Percentiles rank a stretch among this genome's conserved stretches.
phyloP scores from a whole-genome alignment of 2,797 vertebrate species.

The Chanos chanos region DNA sequence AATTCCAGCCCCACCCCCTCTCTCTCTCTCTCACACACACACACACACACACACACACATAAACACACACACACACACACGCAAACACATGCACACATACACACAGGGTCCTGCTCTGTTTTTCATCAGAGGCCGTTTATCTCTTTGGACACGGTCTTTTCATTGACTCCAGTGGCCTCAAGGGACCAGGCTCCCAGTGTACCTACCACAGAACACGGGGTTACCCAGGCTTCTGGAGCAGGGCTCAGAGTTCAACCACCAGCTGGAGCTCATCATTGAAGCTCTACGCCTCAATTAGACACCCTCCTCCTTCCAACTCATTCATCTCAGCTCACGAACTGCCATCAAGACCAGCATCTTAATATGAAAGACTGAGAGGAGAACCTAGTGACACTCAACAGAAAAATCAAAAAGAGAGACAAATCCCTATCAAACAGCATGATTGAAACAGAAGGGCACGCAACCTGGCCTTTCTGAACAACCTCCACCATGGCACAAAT shows the following conservation, averaged over 20 bases:
- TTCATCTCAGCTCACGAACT: conserved; percentile 33
- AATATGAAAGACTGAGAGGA: conserved; percentile 34
- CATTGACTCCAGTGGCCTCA: conserved; percentile 32
- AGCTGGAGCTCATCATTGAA: conserved; percentile 37
- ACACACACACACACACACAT: background rate
- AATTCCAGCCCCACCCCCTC: too few relatives aligned
- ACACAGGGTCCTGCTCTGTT: conserved; percentile 34
- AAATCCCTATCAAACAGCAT: conserved; percentile 4
- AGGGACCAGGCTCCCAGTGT: conserved; percentile 31
- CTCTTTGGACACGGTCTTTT: conserved; percentile 48
- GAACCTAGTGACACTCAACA: conserved; percentile 16
- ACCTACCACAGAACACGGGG: conserved; percentile 36
- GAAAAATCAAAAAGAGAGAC: background rate
- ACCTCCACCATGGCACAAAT: conserved; percentile 55
- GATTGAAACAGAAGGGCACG: conserved; percentile 29
- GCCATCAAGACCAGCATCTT: conserved; percentile 9
- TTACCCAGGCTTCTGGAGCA: conserved; percentile 37
- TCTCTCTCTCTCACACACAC: conserved; percentile 26
- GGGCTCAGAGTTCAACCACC: conserved; percentile 56
- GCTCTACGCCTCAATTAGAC: conserved; percentile 9
- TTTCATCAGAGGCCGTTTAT: conserved; percentile 51
- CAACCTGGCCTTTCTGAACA: conserved; percentile 29
- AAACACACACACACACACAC: conserved; percentile 25
- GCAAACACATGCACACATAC: conserved; percentile 27
- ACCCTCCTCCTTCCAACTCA: conserved; percentile 20